Conservation (phyloP, 2,113 vertebrate species). For the Sclerurus mexicanus region DNA sequence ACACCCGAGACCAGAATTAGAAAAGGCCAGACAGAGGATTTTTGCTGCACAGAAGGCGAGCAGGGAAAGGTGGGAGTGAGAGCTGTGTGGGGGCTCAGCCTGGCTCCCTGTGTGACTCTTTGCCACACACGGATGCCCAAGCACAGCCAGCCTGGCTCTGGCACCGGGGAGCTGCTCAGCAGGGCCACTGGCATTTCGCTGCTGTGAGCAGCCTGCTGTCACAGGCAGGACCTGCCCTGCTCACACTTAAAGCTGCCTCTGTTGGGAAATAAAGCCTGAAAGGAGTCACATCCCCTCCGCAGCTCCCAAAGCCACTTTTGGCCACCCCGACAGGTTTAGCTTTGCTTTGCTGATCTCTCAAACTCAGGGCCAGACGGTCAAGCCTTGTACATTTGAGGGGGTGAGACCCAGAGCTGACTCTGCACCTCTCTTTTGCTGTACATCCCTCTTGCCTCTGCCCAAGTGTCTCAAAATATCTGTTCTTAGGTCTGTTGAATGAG, state of each 20-base stretch:
- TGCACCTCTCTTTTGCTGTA: not conserved
- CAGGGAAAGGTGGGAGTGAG: not conserved
- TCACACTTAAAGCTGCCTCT: not conserved
- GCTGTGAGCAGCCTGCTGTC: not conserved
- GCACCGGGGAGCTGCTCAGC: not conserved
- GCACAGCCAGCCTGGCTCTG: not conserved
- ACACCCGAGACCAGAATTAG: not conserved
- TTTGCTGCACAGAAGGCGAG: not conserved
- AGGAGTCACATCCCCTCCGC: not conserved
- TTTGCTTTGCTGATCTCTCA: not conserved
- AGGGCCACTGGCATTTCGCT: accelerated
- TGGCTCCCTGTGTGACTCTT: not conserved
- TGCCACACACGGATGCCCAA: not conserved
- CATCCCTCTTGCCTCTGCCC: not conserved
- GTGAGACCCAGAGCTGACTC: not conserved
- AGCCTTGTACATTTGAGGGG: not conserved
- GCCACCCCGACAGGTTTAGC: not conserved
- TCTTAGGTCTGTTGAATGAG: not conserved
- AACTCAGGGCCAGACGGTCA: not conserved
- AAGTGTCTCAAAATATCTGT: not conserved
- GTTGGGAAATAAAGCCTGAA: not conserved
- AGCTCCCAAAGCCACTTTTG: not conserved
- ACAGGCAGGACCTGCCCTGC: not conserved
- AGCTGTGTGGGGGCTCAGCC: not conserved
- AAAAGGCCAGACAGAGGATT: not conserved